Base-by-base conservation (phyloP, 2,113 vertebrate genomes). In the Engystomops pustulosus region DNA sequence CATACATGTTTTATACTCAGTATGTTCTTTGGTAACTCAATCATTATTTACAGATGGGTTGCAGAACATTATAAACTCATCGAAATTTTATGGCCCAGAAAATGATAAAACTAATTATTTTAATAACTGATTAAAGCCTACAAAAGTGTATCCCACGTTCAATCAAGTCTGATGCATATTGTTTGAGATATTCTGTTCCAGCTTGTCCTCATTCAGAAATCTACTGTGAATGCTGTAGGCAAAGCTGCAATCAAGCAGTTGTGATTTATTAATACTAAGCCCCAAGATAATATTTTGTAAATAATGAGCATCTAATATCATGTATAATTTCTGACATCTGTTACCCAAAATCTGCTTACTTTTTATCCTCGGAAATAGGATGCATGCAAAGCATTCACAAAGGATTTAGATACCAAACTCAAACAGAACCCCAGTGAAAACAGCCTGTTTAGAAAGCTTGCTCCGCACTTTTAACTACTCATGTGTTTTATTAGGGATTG, bases 251-350 rank as follows among this genome's bases (percentile, higher is more conserved):
- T 53, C 81, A 76, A 77, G 58, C 81, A 76, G 58, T 67, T 84
- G 65, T 76, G 72, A 84, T 76, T 77, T 84, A 84, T 84, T 84
- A 84, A 77, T 77, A 77, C 71, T 27, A 60, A 76, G 71, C 58
- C 81, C 72, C 81, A 77, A 68, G 81, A 77, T 77, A 84, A 84
- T 84, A 84, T 77, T 84, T 84, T 77, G 72, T 75, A 84, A 84
- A 84, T 84, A 84, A 84, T 77, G 44, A 76, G 71, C 58, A 67
- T 84, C 71, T 76, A 84, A 76, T 84, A 84, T 77, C 41, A 32
- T 68, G 30, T 51, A 68, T 84, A 84, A 77, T 84, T 84, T 76
- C 55, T 84, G 81, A 84, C 81, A 77, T 77, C 72, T 84, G 81
- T 51, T 84, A 76, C 60, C 58, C 30, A 67, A 84, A 77, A 84